Evolutionary conservation across 2,797 vertebrate species (phyloP).

Genomic region (Crenichthys baileyi): DNA sequence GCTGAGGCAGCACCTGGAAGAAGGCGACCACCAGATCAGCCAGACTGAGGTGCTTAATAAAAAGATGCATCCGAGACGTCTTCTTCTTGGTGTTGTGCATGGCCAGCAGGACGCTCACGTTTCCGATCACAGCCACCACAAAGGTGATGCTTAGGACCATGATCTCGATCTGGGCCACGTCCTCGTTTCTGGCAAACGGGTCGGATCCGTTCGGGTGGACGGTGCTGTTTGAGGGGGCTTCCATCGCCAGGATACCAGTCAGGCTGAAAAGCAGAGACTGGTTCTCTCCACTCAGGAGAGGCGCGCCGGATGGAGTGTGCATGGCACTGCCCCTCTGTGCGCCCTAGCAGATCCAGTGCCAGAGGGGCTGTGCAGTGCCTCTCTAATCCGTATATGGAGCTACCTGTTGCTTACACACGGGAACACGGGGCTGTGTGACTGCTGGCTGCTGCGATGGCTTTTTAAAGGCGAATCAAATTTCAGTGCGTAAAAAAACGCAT

Average conservation of each 20-base stretch:
- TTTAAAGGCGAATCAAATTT: slow-evolving; percentile 71
- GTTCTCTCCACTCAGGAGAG: slow-evolving; percentile 55
- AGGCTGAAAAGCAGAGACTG: slow-evolving; percentile 36
- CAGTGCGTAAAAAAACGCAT: slow-evolving; percentile 45
- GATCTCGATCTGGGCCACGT: slow-evolving; percentile 94
- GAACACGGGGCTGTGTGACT: slow-evolving; percentile 32
- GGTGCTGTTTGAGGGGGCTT: slow-evolving; percentile 53
- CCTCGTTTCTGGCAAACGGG: slow-evolving; percentile 84
- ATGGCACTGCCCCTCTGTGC: slow-evolving; percentile 70
- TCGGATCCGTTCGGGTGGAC: slow-evolving; percentile 71
- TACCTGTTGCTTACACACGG: slow-evolving; percentile 31
- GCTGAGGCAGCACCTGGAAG: slow-evolving; percentile 96
- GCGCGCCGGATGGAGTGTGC: slow-evolving; percentile 60
- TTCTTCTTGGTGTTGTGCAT: slow-evolving; percentile 92
- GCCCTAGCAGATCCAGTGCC: slow-evolving; percentile 43
- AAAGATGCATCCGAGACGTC: slow-evolving; percentile 94
- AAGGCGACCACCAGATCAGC: slow-evolving; percentile 96
- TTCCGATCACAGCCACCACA: slow-evolving; percentile 90
- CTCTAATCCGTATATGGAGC: slow-evolving; percentile 54
- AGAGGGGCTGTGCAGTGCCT: slow-evolving; percentile 49
- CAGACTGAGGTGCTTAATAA: slow-evolving; percentile 95
- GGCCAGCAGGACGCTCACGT: slow-evolving; percentile 89
- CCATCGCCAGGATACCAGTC: slow-evolving; percentile 47
- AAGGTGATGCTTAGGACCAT: slow-evolving; percentile 90
- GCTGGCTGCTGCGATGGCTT: slow-evolving; percentile 39